Conservation (phyloP, 2,113 vertebrate genomes). For the Thalassoma bifasciatum region DNA sequence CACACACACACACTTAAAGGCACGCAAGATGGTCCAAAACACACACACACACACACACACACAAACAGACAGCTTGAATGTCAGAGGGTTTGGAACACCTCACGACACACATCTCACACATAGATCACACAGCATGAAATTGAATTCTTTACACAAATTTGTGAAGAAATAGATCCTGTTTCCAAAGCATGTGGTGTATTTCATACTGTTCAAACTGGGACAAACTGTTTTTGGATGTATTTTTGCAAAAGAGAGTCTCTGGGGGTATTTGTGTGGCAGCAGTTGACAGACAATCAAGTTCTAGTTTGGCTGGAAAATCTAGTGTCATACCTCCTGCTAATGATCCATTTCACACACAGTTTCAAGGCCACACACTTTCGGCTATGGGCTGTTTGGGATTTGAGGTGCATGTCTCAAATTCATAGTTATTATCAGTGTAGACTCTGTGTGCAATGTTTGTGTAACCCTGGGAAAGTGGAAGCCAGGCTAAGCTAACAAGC, state of each 20-base stretch:
- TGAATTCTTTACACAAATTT: neutral
- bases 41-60: neutral
- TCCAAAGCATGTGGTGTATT: neutral
- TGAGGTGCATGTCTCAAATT: too few relatives aligned
- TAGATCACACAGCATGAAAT: neutral
- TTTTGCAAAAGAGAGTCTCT: neutral
- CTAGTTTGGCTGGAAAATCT: neutral
- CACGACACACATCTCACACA: conserved; percentile 7
- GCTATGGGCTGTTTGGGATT: too few relatives aligned
- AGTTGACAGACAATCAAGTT: neutral
- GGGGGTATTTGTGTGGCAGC: neutral
- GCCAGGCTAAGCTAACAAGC: too few relatives aligned
- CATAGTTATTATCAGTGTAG: too few relatives aligned
- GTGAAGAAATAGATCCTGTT: neutral
- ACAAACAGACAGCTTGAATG: conserved; percentile 30
- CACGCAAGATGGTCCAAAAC: conserved; percentile 4
- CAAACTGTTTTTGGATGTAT: neutral
- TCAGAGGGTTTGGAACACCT: conserved; percentile 49
- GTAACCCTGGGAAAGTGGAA: too few relatives aligned
- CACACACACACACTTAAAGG: conserved; percentile 18
- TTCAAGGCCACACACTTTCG: too few relatives aligned
- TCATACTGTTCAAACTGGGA: neutral
- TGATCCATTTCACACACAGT: neutral
- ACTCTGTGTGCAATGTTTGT: too few relatives aligned
- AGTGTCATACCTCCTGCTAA: neutral